A percentile compares a stretch with the other conserved stretches of the same genome.
Conservation (phyloP, 2,888 invertebrate genomes). For the Folsomia candida region DNA sequence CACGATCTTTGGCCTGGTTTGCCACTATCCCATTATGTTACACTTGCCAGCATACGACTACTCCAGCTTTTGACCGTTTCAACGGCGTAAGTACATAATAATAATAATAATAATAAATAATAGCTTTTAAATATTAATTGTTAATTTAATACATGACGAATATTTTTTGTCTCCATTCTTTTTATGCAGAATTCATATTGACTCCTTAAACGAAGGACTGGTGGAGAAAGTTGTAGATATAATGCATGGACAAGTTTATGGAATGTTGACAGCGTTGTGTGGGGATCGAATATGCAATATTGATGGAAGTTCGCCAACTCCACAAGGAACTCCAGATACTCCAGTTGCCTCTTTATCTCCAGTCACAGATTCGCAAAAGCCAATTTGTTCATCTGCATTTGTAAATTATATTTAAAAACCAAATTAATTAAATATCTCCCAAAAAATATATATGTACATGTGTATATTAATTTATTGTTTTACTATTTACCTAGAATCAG, state of each 20-base stretch:
- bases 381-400: constrained; percentile 27
- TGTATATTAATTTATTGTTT: not conserved
- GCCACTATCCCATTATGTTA: constrained; percentile 51
- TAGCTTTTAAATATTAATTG: not conserved
- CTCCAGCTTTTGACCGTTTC: constrained; percentile 61
- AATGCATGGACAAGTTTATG: constrained; percentile 58
- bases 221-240: constrained; percentile 59
- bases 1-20: constrained; percentile 38
- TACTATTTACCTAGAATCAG: constrained; percentile 3
- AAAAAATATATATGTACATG: not conserved
- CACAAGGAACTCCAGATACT: constrained; percentile 48
- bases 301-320: constrained; percentile 47
- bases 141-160: constrained; percentile 1
- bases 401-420: constrained; percentile 15
- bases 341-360: constrained; percentile 46
- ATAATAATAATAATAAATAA: constrained; percentile 48
- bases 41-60: constrained; percentile 59
- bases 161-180: constrained; percentile 23
- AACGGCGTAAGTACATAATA: too few relatives aligned
- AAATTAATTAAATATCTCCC: not conserved
- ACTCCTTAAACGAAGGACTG: constrained; percentile 57
- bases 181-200: constrained; percentile 57
- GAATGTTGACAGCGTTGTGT: constrained; percentile 40
- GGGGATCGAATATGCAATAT: constrained; percentile 44
- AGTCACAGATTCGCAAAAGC: constrained; percentile 40